Conservation (phyloP, 2,113 vertebrate species). For the Prochilodus magdalenae region DNA sequence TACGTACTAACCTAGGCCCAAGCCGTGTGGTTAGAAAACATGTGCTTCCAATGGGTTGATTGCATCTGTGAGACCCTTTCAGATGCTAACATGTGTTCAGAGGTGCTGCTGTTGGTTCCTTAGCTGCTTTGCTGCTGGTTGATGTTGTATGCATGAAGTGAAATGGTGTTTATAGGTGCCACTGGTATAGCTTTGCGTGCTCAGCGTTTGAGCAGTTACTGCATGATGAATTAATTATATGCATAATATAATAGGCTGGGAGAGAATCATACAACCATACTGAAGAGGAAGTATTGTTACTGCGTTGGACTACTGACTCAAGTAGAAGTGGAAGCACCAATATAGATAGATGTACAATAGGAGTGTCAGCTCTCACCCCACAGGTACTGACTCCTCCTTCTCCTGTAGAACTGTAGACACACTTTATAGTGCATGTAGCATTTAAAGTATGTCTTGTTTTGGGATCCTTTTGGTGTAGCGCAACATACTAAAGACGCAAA, state of each 20-base stretch:
- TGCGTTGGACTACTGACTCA: background rate
- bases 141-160: background rate
- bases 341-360: background rate
- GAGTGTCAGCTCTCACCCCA: no score
- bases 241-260: background rate
- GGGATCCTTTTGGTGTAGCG: background rate
- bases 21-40: background rate
- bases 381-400: no score
- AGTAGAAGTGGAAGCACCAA: background rate
- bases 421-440: background rate
- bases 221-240: background rate
- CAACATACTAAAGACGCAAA: background rate
- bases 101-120: constrained; percentile 24
- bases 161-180: background rate
- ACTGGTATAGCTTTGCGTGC: background rate
- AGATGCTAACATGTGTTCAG: constrained; percentile 5
- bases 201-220: background rate
- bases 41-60: background rate
- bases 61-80: background rate
- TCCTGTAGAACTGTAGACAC: background rate
- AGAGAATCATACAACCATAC: background rate
- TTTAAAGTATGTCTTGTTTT: background rate
- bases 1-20: no score
- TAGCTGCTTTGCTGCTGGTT: constrained; percentile 7
- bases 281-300: background rate